Percentiles rank a stretch among this genome's conserved stretches.
Conservation (phyloP, 1,140 invertebrate genomes). For the Drosophila parvula region DNA sequence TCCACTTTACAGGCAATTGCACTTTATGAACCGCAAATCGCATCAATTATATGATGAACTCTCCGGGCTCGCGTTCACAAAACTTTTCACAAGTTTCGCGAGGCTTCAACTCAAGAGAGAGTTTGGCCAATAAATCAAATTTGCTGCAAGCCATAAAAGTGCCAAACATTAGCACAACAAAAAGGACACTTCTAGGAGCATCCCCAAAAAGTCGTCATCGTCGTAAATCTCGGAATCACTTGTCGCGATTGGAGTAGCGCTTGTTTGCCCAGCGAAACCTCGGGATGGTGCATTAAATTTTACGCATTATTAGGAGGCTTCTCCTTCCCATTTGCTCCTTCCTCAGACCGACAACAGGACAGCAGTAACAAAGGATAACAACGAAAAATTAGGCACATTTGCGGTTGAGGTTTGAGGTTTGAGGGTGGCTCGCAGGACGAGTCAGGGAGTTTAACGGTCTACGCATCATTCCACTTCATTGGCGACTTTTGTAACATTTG, state of each 20-base stretch:
- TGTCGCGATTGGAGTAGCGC: slow-evolving; percentile 71
- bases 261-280: slow-evolving; percentile 42
- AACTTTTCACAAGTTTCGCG: slow-evolving; percentile 64
- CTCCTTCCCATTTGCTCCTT: background rate
- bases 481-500: slow-evolving; percentile 84
- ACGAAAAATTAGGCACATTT: slow-evolving; percentile 82
- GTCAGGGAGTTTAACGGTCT: slow-evolving; percentile 44
- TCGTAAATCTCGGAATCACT: slow-evolving; percentile 84
- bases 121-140: slow-evolving; percentile 79
- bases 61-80: background rate
- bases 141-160: slow-evolving; percentile 78
- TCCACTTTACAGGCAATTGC: slow-evolving; percentile 72
- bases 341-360: slow-evolving; percentile 29
- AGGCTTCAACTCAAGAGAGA: slow-evolving; percentile 54
- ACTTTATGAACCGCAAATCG: slow-evolving; percentile 80
- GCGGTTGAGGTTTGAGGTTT: slow-evolving; percentile 48
- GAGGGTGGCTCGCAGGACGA: slow-evolving; percentile 5
- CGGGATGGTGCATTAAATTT: slow-evolving; percentile 79
- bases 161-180: slow-evolving; percentile 80
- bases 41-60: slow-evolving; percentile 81
- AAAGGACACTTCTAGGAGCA: slow-evolving; percentile 44
- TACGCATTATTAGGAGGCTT: slow-evolving; percentile 73
- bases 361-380: slow-evolving; percentile 75
- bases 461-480: slow-evolving; percentile 83
- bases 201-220: slow-evolving; percentile 41